A percentile compares a stretch with the other conserved stretches of the same genome.
These are phyloP conservation scores for Cariama cristata DNA, from an alignment of 2,113 vertebrate species.

Conservation along the genomic window DNA sequence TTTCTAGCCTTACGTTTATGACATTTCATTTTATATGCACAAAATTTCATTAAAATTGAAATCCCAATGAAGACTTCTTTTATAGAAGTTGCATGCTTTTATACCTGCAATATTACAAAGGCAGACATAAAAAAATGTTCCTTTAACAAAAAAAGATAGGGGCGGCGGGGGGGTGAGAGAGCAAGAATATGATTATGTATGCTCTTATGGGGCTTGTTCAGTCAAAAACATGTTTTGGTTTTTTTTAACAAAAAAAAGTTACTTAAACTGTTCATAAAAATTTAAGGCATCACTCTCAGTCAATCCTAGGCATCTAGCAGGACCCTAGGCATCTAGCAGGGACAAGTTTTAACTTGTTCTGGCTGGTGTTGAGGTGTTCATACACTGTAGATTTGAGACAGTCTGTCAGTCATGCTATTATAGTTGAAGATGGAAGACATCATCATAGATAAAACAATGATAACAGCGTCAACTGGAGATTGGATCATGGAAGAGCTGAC, in stretches of 20 bases:
- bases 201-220: background rate
- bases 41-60: constrained; percentile 70
- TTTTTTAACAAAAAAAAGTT: background rate
- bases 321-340: background rate
- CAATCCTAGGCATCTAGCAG: background rate
- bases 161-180: rapidly evolving
- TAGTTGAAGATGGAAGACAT: background rate
- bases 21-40: constrained; percentile 76
- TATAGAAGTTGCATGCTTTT: constrained; percentile 76
- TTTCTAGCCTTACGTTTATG: constrained; percentile 75
- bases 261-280: background rate
- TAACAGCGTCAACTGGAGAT: background rate
- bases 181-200: background rate
- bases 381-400: background rate
- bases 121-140: constrained; percentile 68
- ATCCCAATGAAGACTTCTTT: constrained; percentile 55
- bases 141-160: background rate
- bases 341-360: background rate
- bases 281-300: background rate
- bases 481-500: background rate
- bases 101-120: constrained; percentile 72
- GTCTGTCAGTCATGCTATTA: background rate
- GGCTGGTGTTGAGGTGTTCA: background rate
- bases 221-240: background rate
- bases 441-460: background rate